Conservation (phyloP, 2,888 invertebrate genomes). For the Pyrocoelia pectoralis region DNA sequence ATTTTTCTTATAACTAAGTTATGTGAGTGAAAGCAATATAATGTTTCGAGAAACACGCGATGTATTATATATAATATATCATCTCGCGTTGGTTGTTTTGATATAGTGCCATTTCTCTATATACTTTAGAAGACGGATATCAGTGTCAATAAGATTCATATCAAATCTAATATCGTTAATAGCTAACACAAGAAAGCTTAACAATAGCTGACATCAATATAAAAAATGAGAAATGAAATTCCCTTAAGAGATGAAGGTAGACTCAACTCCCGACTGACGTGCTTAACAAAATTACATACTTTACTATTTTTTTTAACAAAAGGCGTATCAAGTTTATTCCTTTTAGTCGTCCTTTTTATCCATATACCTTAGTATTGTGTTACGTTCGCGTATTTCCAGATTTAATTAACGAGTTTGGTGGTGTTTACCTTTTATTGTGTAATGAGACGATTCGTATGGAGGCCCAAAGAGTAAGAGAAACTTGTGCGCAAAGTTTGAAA, state of each 20-base stretch:
- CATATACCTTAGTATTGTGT: neutral
- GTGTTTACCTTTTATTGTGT: neutral
- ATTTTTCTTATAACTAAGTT: slow-evolving; percentile 1
- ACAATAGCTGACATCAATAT: slow-evolving; percentile 31
- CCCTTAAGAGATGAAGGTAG: slow-evolving; percentile 20
- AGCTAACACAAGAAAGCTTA: slow-evolving; percentile 30
- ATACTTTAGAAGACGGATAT: slow-evolving; percentile 25
- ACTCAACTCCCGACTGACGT: slow-evolving; percentile 18
- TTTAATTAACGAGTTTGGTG: neutral
- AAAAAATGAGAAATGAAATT: slow-evolving; percentile 29
- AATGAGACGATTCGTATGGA: slow-evolving; percentile 12
- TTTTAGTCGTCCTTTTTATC: neutral
- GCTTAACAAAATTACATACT: slow-evolving; percentile 22
- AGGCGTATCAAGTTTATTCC: slow-evolving; percentile 3
- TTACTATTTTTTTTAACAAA: neutral
- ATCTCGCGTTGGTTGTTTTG: neutral
- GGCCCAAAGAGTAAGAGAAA: slow-evolving; percentile 4
- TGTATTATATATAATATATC: neutral
- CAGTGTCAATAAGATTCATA: slow-evolving; percentile 34
- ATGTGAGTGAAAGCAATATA: neutral
- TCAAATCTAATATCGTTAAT: slow-evolving; percentile 36
- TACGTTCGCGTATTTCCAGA: neutral
- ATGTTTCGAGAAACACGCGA: neutral
- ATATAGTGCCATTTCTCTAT: slow-evolving; percentile 20
- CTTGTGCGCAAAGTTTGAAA: slow-evolving; percentile 21